A percentile compares a stretch with the other conserved stretches of the same genome.
Evolutionary conservation across 2,888 invertebrate species (phyloP).

Genomic region (Coelopa pilipes): DNA sequence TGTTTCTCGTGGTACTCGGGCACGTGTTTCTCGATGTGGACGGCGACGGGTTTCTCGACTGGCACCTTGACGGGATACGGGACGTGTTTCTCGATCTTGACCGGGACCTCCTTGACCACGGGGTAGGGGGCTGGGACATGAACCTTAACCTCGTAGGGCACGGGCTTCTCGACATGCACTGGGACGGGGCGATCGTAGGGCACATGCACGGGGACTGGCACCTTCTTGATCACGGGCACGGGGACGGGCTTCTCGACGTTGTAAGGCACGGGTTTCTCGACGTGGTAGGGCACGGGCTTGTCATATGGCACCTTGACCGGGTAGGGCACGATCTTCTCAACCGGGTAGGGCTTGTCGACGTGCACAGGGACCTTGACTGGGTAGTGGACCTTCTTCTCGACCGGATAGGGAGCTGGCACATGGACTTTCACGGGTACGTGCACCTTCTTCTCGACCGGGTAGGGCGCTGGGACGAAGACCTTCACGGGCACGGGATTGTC

Average conservation of each 20-base stretch:
- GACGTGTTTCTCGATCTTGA: constrained; percentile 75
- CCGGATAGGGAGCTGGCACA: constrained; percentile 81
- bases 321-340: constrained; percentile 79
- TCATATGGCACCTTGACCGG: constrained; percentile 77
- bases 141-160: constrained; percentile 80
- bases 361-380: constrained; percentile 80
- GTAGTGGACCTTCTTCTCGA: constrained; percentile 72
- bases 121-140: constrained; percentile 76
- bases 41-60: constrained; percentile 76
- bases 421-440: constrained; percentile 79
- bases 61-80: constrained; percentile 78
- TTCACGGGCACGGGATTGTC: constrained; percentile 83
- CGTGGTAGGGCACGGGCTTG: constrained; percentile 75
- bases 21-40: constrained; percentile 80
- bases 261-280: constrained; percentile 76
- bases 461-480: constrained; percentile 72
- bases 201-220: constrained; percentile 76
- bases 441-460: constrained; percentile 77
- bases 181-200: constrained; percentile 73
- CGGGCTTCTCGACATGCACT: constrained; percentile 77
- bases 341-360: constrained; percentile 80
- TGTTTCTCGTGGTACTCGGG: constrained; percentile 71
- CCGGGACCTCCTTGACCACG: constrained; percentile 75
- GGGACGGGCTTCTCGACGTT: constrained; percentile 72
- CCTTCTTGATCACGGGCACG: constrained; percentile 72